Percentiles rank a stretch among this genome's conserved stretches.
Evolutionary conservation across 2,888 invertebrate species (phyloP).

Genomic region (Drosophila borborema): DNA sequence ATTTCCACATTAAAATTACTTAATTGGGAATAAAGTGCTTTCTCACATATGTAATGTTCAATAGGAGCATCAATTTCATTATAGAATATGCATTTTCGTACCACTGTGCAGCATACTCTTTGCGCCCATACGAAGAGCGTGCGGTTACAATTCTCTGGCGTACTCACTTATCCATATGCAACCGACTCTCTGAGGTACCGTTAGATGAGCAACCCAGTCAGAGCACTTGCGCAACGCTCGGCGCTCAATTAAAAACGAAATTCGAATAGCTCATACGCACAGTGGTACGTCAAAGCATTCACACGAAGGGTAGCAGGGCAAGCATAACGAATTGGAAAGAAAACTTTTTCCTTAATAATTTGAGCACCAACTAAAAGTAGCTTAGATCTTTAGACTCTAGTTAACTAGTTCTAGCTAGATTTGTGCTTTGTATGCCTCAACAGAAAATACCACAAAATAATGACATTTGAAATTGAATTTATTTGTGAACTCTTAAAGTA

Average conservation of each 20-base stretch:
- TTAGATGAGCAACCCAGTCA: conserved; percentile 48
- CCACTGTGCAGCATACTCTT: conserved; percentile 51
- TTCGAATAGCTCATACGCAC: conserved; percentile 56
- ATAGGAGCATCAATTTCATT: neutral
- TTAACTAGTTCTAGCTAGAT: conserved; percentile 12
- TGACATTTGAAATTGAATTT: conserved; percentile 16
- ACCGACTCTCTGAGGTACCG: conserved; percentile 39
- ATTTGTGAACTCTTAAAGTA: conserved; percentile 15
- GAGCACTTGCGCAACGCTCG: conserved; percentile 69
- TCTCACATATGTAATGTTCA: neutral
- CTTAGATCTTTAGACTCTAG: conserved; percentile 2
- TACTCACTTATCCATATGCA: conserved; percentile 57
- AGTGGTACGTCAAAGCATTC: conserved; percentile 15
- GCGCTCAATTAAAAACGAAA: conserved; percentile 58
- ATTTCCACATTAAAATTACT: no score
- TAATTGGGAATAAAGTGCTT: neutral
- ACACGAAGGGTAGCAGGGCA: neutral
- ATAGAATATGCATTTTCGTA: neutral
- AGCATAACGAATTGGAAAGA: conserved; percentile 15
- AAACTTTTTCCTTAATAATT: conserved; percentile 20
- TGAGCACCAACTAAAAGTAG: conserved; percentile 27
- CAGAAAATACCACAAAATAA: conserved; percentile 2
- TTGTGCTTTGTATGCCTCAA: conserved; percentile 5
- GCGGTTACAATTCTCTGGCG: conserved; percentile 57
- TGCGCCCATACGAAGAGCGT: conserved; percentile 56